phyloP scores from a whole-genome alignment of 1,140 invertebrate species.

The Danaus plexippus region DNA sequence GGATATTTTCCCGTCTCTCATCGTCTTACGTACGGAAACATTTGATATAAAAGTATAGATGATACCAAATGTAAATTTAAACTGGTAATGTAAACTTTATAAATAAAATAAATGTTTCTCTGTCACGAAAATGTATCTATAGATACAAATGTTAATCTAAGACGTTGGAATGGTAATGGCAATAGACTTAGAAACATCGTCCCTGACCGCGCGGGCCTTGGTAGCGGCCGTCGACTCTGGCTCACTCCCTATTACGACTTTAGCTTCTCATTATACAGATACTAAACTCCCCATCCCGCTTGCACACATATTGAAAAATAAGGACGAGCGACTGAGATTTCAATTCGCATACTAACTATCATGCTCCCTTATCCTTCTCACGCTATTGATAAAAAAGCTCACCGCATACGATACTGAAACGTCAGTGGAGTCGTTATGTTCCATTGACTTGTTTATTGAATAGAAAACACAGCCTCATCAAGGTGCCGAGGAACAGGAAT shows the following conservation, averaged over 20 bases:
- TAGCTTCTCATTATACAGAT: conserved; percentile 11
- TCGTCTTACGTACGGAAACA: too few species aligned
- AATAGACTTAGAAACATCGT: conserved; percentile 52
- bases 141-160: conserved; percentile 9
- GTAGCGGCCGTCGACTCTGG: conserved; percentile 50
- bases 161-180: conserved; percentile 27
- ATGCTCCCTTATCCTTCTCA: conserved; percentile 10
- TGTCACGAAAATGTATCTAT: too few species aligned
- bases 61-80: too few species aligned
- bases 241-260: conserved; percentile 32
- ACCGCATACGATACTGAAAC: conserved; percentile 1
- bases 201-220: conserved; percentile 63
- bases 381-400: conserved; percentile 11
- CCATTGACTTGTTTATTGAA: conserved; percentile 15
- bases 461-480: conserved; percentile 15
- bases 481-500: conserved; percentile 8
- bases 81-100: too few species aligned
- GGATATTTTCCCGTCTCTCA: too few species aligned
- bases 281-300: conserved; percentile 15
- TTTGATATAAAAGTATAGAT: too few species aligned
- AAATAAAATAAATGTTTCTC: too few species aligned
- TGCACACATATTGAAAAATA: conserved; percentile 14
- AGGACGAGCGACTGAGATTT: conserved; percentile 19
- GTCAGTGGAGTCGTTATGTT: conserved; percentile 4
- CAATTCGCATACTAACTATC: conserved; percentile 18